A percentile compares a stretch with the other conserved stretches of the same genome.
Evolutionary conservation across 2,888 invertebrate genomes (phyloP).

Genomic region (Morpho deidamia): DNA sequence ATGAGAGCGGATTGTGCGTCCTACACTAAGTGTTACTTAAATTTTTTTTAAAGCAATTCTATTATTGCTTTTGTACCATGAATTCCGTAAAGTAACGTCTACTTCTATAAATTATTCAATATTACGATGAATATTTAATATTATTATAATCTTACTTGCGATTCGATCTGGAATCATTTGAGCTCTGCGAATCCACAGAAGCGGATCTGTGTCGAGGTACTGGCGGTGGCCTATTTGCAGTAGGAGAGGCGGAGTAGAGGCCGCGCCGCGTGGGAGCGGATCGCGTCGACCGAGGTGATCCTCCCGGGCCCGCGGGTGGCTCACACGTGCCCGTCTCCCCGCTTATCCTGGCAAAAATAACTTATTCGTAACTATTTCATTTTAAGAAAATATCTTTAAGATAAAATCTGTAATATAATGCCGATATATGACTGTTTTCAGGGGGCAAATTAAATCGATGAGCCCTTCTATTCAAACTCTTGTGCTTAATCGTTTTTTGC

Average conservation of each 20-base stretch:
- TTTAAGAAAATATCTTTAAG: too few species aligned
- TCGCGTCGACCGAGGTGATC: constrained; percentile 88
- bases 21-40: too few species aligned
- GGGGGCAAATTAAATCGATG: too few species aligned
- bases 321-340: constrained; percentile 56
- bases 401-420: too few species aligned
- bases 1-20: too few species aligned
- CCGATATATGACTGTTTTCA: too few species aligned
- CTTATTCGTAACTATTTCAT: not conserved
- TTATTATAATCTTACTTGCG: constrained; percentile 77
- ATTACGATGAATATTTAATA: not conserved
- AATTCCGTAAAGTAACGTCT: too few species aligned
- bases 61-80: too few species aligned
- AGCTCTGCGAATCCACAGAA: constrained; percentile 93
- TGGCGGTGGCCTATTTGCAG: constrained; percentile 89
- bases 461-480: too few species aligned
- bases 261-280: constrained; percentile 88
- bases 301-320: constrained; percentile 53
- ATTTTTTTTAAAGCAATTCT: too few species aligned
- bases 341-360: constrained; percentile 39
- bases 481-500: too few species aligned
- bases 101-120: not conserved
- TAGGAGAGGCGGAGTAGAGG: constrained; percentile 84
- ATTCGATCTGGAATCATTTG: constrained; percentile 89
- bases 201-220: constrained; percentile 83